These are phyloP conservation scores for Spisula subtruncata DNA, from an alignment of 2,888 invertebrate species.

Conservation along the genomic window DNA sequence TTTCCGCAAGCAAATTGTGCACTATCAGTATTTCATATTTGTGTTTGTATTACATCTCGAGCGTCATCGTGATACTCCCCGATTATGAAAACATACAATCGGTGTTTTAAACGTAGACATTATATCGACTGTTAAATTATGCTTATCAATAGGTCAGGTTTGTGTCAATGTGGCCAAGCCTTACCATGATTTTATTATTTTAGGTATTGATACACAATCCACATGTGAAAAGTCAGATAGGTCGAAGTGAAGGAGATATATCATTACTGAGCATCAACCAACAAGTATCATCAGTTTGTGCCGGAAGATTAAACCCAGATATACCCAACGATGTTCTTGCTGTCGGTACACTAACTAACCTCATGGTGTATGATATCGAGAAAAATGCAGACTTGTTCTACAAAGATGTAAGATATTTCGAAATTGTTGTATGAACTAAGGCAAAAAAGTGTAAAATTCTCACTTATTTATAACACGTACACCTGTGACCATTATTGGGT, in stretches of 20 bases:
- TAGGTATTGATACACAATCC: conserved; percentile 95
- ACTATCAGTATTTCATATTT: no score
- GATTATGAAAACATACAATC: no score
- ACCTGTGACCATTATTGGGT: no score
- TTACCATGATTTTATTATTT: neutral
- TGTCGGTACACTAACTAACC: conserved; percentile 93
- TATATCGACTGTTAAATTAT: no score
- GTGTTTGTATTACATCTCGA: no score
- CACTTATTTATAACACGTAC: no score
- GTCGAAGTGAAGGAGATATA: conserved; percentile 89
- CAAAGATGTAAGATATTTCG: conserved; percentile 91
- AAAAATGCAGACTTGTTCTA: conserved; percentile 97
- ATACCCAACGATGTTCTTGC: conserved; percentile 92
- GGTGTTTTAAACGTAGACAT: no score
- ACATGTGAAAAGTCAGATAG: conserved; percentile 90
- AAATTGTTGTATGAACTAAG: neutral
- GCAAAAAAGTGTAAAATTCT: no score
- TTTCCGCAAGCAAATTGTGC: no score
- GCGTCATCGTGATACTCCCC: no score
- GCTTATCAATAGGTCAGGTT: no score
- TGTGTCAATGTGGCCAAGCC: no score
- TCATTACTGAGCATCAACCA: conserved; percentile 93
- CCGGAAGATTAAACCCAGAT: conserved; percentile 91
- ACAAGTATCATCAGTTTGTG: conserved; percentile 92
- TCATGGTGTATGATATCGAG: conserved; percentile 95